Percentiles rank a stretch among this genome's conserved stretches.
These are phyloP conservation scores for Eira barbara DNA, from an alignment of 2,113 vertebrate species.

Conservation along the genomic window DNA sequence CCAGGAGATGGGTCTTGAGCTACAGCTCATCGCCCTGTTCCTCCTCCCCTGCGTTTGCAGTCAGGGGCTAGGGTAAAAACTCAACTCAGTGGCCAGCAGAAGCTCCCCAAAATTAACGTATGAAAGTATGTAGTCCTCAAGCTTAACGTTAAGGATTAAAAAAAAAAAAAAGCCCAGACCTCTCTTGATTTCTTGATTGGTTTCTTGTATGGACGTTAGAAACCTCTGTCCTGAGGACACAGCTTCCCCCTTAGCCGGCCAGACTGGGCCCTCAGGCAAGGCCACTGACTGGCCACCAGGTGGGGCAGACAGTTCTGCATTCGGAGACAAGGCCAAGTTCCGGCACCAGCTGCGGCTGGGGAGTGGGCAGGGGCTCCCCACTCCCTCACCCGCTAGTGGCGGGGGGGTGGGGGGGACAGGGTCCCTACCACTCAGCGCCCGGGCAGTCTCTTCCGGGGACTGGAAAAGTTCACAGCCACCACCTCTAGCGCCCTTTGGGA, in stretches of 20 bases:
- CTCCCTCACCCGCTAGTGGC: not conserved
- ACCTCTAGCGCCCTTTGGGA: fast-evolving
- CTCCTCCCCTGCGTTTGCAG: fast-evolving
- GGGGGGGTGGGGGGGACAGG: not conserved
- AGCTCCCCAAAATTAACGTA: not conserved
- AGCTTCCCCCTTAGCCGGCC: fast-evolving
- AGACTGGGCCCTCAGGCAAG: fast-evolving
- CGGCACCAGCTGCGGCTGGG: not conserved
- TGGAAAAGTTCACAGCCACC: fast-evolving
- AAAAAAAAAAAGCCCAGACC: not conserved
- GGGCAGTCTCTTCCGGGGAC: not conserved
- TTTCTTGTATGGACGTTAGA: fast-evolving
- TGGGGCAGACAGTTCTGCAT: fast-evolving
- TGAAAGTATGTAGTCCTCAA: not conserved
- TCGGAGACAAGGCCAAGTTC: no score
- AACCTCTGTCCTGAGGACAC: not conserved
- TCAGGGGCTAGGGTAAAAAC: fast-evolving
- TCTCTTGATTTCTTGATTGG: not conserved
- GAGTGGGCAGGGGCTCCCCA: not conserved
- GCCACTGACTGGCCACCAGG: not conserved
- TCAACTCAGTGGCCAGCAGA: not conserved
- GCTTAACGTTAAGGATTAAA: not conserved
- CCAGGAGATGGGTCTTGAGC: fast-evolving
- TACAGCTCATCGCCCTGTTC: fast-evolving
- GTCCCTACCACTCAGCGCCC: fast-evolving